Conservation (phyloP, 2,797 vertebrate genomes). For the Uromys caudimaculatus region DNA sequence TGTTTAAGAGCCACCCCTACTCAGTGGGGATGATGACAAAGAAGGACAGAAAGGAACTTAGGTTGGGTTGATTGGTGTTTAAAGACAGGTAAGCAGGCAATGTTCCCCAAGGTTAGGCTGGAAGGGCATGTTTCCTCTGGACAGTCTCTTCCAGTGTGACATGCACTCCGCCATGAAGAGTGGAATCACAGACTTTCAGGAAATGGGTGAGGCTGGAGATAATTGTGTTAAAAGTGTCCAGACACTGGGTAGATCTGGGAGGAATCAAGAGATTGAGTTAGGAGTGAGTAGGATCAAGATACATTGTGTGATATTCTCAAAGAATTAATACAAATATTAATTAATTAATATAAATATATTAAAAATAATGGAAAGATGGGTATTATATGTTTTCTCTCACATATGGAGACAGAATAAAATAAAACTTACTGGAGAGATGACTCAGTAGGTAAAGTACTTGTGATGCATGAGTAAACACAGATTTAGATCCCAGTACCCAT, state of each 20-base stretch:
- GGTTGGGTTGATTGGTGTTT: accelerated
- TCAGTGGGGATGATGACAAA: neutral
- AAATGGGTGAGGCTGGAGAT: neutral
- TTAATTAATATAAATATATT: neutral
- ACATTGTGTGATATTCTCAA: neutral
- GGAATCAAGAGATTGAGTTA: neutral
- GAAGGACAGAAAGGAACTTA: too few relatives aligned
- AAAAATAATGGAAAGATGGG: neutral
- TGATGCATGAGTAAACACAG: neutral
- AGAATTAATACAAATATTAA: neutral
- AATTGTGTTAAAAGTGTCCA: neutral
- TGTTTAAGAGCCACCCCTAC: neutral
- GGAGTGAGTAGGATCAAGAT: neutral
- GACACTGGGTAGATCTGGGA: neutral
- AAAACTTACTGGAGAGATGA: neutral
- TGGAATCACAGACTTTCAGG: neutral
- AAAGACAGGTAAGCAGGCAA: accelerated
- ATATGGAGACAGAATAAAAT: neutral
- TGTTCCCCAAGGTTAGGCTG: neutral
- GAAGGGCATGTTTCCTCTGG: accelerated
- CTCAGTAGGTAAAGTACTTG: neutral
- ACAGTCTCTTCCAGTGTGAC: neutral
- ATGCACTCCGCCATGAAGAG: neutral
- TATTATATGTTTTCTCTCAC: neutral
- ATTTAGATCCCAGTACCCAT: neutral